A percentile compares a stretch with the other conserved stretches of the same genome.
phyloP scores from a whole-genome alignment of 2,113 vertebrate genomes.

The Brachypodius melanocephalos region DNA sequence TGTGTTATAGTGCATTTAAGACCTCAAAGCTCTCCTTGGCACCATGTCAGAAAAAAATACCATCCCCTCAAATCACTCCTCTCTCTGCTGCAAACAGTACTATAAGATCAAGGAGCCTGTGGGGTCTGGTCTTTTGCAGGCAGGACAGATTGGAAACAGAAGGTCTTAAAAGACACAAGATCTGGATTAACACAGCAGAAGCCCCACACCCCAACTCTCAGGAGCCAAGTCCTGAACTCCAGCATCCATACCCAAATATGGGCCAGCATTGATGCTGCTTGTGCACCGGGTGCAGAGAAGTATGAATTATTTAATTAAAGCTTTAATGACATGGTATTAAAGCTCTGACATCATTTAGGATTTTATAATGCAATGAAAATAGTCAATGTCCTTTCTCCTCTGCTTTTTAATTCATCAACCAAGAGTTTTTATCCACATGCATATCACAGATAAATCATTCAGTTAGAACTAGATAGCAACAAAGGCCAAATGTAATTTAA shows the following conservation, averaged over 20 bases:
- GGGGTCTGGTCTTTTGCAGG: neutral
- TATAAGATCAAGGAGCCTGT: neutral
- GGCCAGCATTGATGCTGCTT: neutral
- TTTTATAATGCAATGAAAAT: neutral
- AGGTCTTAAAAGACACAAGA: neutral
- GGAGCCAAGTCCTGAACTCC: neutral
- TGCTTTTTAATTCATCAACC: neutral
- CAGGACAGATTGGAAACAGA: neutral
- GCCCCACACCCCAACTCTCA: fast-evolving
- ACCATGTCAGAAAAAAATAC: neutral
- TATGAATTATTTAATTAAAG: neutral
- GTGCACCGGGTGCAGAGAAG: neutral
- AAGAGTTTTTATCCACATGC: neutral
- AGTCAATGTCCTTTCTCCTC: neutral
- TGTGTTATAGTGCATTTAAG: neutral
- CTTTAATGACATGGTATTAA: neutral
- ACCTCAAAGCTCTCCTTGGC: neutral
- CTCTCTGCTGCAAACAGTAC: neutral
- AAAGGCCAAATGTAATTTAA: neutral
- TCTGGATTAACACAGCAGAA: neutral
- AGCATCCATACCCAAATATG: fast-evolving
- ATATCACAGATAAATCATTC: neutral
- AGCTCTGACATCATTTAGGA: neutral
- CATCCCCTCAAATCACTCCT: neutral
- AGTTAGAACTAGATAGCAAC: neutral